Evolutionary conservation across 2,797 vertebrate genomes (phyloP).

Genomic region (Falco concolor): DNA sequence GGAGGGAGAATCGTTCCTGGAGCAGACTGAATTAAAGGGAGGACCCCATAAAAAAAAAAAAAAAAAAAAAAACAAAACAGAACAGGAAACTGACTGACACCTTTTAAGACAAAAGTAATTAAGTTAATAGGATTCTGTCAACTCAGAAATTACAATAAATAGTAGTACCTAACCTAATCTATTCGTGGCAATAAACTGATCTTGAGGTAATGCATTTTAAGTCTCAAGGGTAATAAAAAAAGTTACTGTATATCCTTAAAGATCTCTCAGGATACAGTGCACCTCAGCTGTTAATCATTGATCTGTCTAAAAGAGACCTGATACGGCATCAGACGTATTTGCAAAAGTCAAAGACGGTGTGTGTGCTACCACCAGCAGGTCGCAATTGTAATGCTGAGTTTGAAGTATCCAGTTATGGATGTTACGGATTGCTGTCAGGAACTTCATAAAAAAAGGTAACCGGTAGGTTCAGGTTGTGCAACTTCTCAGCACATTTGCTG

Average conservation of each 20-base stretch:
- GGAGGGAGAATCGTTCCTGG: background rate
- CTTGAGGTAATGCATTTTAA: background rate
- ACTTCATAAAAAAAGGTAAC: background rate
- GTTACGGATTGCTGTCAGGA: constrained; percentile 20
- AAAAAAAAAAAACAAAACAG: too few relatives aligned
- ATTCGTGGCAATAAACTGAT: background rate
- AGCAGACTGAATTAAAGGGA: background rate
- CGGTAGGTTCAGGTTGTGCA: constrained; percentile 6
- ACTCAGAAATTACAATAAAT: background rate
- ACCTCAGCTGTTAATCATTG: background rate
- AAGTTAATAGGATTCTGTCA: background rate
- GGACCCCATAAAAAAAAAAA: background rate
- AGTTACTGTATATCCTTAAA: background rate
- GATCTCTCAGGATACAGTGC: background rate
- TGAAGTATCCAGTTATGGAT: constrained; percentile 18
- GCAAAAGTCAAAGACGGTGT: background rate
- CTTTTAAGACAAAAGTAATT: background rate
- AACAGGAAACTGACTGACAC: background rate
- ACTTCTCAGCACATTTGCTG: constrained; percentile 37
- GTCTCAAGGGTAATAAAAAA: background rate
- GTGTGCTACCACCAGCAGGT: background rate
- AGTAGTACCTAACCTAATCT: background rate
- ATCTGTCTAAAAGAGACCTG: background rate
- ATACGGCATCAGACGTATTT: background rate
- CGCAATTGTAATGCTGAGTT: background rate